Base-by-base conservation (phyloP, 2,797 vertebrate genomes). In the Cossypha niveicapilla region DNA sequence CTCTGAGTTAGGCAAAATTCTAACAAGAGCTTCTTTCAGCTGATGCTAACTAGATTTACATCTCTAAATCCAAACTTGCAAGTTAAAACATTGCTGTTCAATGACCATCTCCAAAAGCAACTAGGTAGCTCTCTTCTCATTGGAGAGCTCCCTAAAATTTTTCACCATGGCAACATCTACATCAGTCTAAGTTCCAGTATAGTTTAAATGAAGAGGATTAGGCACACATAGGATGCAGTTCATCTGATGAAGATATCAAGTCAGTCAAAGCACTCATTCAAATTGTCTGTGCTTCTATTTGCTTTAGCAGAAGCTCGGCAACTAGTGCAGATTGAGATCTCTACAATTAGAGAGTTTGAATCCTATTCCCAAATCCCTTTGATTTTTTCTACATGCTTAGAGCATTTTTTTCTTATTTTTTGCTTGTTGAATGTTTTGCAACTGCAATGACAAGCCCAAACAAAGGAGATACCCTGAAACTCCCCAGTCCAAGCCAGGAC, bases 221-320 rank as follows among this genome's bases (percentile, higher is more conserved):
- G 22, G 6, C 30, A 53, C 8, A 8, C 0, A 0, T 11, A 79
- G 5, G 8, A 5, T 66, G 8, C 11, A 45, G 18, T 53, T 86
- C 6, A 45, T 19, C 34, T 85, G 78, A 63, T 48, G 28, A n/a
- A 62, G 24, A 50, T 50, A 7, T 2, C 16, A 76, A 5, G 18
- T 57, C 25, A 50, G 13, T 32, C 25, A 80, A 57, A 81, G 54
- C 8, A n/a, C 10, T 75, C 1, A 0, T 51, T 68, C 42, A 65
- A 54, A 57, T 54, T n/a, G 3, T 44, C 32, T 74, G 2, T 41
- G 12, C 56, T 93, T 82, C 34, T 61, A 11, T 34, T 57, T 68
- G 18, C 22, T 65, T 68, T 48, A 75, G 45, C 13, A 5, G 7
- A 9, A 92, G 54, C 10, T 51, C 0, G 0, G 11, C 11, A 34